Evolutionary conservation across 2,888 invertebrate genomes (phyloP).

Genomic region (Catocala nupta): DNA sequence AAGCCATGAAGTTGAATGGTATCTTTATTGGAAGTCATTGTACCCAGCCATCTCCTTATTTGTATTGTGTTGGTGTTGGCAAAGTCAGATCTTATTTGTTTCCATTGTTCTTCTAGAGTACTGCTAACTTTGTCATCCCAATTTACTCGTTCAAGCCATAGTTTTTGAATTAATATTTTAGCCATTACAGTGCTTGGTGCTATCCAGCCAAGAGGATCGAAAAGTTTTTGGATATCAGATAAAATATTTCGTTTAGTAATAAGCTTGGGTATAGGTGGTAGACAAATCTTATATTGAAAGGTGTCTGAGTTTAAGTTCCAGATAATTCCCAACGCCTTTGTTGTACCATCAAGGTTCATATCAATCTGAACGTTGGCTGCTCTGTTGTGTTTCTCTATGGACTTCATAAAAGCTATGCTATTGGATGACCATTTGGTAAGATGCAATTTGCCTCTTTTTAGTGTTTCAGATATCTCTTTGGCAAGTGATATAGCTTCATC

Average conservation of each 20-base stretch:
- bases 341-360: constrained; percentile 30
- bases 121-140: constrained; percentile 34
- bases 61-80: constrained; percentile 19
- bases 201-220: constrained; percentile 39
- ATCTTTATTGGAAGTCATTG: not conserved
- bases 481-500: constrained; percentile 2
- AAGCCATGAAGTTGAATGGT: constrained; percentile 13
- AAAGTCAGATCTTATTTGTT: constrained; percentile 19
- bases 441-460: constrained; percentile 2
- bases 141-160: constrained; percentile 24
- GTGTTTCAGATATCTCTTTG: not conserved
- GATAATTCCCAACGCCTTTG: constrained; percentile 35
- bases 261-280: constrained; percentile 7
- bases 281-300: constrained; percentile 36
- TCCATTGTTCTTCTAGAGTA: constrained; percentile 24
- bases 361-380: constrained; percentile 19
- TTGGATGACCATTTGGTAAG: constrained; percentile 19
- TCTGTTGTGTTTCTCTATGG: constrained; percentile 15
- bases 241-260: constrained; percentile 28
- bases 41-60: constrained; percentile 17
- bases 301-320: constrained; percentile 44
- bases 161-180: not conserved
- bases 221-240: constrained; percentile 29
- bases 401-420: constrained; percentile 1
- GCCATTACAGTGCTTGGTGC: constrained; percentile 19